A percentile compares a stretch with the other conserved stretches of the same genome.
These are phyloP conservation scores for Rhynchonycteris naso DNA, from an alignment of 2,797 vertebrate genomes.

Conservation along the genomic window DNA sequence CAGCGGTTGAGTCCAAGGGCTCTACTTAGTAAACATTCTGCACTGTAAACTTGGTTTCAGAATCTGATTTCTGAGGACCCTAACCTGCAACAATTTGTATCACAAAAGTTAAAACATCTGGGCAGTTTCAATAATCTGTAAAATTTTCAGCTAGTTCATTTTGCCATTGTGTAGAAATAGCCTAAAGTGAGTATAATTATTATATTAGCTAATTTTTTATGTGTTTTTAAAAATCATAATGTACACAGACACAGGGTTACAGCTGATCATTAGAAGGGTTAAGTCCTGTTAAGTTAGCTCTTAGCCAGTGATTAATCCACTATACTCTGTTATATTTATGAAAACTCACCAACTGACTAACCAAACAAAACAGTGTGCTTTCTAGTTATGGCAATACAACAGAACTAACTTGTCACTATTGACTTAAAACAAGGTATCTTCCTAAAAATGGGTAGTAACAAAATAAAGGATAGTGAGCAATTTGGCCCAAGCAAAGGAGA, in stretches of 20 bases:
- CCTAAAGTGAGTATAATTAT: neutral
- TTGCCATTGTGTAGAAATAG: neutral
- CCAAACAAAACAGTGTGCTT: neutral
- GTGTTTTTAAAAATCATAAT: neutral
- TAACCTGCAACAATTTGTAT: neutral
- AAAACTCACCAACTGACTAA: neutral
- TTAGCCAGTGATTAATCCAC: neutral
- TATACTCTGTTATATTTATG: neutral
- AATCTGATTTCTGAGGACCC: neutral
- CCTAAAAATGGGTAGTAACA: neutral
- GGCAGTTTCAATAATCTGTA: neutral
- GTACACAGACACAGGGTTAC: neutral
- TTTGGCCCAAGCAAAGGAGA: neutral
- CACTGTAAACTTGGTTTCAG: neutral
- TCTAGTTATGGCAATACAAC: neutral
- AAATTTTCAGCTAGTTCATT: neutral
- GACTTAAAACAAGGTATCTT: constrained; percentile 9
- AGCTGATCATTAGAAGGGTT: neutral
- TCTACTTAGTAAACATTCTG: neutral
- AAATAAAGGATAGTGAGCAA: neutral
- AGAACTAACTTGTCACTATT: neutral
- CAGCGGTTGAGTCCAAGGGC: neutral
- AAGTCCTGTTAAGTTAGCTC: neutral
- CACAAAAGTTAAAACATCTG: neutral
- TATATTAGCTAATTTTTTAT: neutral